These are phyloP conservation scores for Nerophis lumbriciformis DNA, from an alignment of 2,113 vertebrate species.

Conservation along the genomic window DNA sequence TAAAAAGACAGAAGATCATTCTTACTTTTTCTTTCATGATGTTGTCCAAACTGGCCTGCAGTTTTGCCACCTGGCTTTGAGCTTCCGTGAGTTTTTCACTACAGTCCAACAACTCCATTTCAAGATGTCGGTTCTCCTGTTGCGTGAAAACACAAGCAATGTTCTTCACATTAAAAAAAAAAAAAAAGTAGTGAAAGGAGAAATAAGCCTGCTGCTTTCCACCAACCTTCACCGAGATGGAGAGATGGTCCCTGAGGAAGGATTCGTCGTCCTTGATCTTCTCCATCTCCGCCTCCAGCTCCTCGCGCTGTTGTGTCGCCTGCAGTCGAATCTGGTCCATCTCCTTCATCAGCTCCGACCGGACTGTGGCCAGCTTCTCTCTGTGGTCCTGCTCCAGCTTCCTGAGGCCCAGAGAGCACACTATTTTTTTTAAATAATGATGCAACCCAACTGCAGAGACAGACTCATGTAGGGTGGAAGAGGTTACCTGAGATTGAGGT, in stretches of 20 bases:
- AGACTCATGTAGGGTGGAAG: not conserved
- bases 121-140: constrained; percentile 84
- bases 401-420: constrained; percentile 58
- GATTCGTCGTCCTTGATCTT: constrained; percentile 83
- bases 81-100: constrained; percentile 78
- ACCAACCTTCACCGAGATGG: constrained; percentile 83
- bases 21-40: constrained; percentile 85
- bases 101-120: constrained; percentile 82
- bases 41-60: constrained; percentile 83
- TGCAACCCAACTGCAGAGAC: not conserved
- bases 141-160: constrained; percentile 34
- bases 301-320: constrained; percentile 75
- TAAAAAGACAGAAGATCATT: not conserved
- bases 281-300: constrained; percentile 81
- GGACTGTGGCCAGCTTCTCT: constrained; percentile 72
- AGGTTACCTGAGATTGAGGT: constrained; percentile 83
- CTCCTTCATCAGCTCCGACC: constrained; percentile 78
- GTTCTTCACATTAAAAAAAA: too few relatives aligned
- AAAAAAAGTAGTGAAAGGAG: too few relatives aligned
- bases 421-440: not conserved
- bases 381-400: constrained; percentile 90
- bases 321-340: constrained; percentile 86
- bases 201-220: not conserved
- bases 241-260: constrained; percentile 81
- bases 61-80: constrained; percentile 77